These are phyloP conservation scores for Atlantisia rogersi DNA, from an alignment of 2,113 vertebrate genomes.

Conservation along the genomic window DNA sequence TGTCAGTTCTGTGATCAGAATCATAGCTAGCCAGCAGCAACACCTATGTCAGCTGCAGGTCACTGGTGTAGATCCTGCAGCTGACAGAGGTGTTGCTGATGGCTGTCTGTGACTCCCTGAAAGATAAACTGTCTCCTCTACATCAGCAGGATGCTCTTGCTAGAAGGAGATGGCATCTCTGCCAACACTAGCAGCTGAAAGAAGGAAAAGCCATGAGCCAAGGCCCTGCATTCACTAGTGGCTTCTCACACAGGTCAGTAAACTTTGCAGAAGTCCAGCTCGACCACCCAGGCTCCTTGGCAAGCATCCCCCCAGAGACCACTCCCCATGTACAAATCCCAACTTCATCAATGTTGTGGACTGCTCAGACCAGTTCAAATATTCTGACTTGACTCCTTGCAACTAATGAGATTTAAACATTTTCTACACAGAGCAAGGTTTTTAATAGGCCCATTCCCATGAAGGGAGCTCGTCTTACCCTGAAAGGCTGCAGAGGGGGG, in stretches of 20 bases:
- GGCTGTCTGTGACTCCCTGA: background rate
- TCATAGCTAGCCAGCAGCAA: no score
- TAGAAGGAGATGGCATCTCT: background rate
- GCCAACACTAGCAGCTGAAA: background rate
- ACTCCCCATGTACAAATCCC: background rate
- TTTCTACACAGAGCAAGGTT: background rate
- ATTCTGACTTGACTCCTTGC: background rate
- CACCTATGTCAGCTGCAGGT: no score
- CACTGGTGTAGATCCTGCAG: no score
- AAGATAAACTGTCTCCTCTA: accelerated
- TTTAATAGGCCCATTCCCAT: background rate
- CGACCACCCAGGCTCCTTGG: background rate
- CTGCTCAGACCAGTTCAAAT: background rate
- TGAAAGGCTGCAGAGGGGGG: background rate
- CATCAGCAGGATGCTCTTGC: background rate
- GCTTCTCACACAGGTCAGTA: background rate
- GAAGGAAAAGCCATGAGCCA: background rate
- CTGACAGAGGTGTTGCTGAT: background rate
- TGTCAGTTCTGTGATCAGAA: no score
- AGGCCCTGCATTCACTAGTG: background rate
- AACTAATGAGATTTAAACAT: background rate
- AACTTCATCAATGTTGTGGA: background rate
- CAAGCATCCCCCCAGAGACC: background rate
- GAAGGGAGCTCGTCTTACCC: background rate
- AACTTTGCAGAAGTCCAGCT: background rate